Evolutionary conservation across 2,888 invertebrate species (phyloP).

Genomic region (Dicranocentrus wangi): DNA sequence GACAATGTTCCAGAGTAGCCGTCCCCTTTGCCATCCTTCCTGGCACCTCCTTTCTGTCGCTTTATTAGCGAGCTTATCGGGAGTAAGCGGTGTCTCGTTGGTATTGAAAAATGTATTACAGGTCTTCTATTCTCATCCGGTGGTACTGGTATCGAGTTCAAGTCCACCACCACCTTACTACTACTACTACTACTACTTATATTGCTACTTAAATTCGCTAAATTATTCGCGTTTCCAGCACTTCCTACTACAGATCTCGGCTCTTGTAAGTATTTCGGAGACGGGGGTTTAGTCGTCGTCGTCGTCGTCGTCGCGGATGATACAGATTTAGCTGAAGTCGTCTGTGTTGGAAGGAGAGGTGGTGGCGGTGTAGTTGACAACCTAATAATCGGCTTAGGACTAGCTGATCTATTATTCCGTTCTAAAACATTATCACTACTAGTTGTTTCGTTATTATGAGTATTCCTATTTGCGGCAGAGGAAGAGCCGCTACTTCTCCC

Average conservation of each 20-base stretch:
- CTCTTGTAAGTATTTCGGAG: background rate
- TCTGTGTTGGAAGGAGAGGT: too few relatives aligned
- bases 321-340: background rate
- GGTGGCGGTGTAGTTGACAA: conserved; percentile 30
- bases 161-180: conserved; percentile 51
- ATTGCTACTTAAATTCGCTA: conserved; percentile 1
- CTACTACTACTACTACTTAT: background rate
- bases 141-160: conserved; percentile 69
- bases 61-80: conserved; percentile 71
- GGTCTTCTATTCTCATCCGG: conserved; percentile 70
- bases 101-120: conserved; percentile 72
- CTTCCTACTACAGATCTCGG: background rate
- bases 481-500: background rate
- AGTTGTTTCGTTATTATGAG: conserved; percentile 19
- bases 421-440: conserved; percentile 17
- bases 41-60: conserved; percentile 69
- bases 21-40: conserved; percentile 64
- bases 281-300: background rate
- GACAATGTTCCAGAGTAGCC: conserved; percentile 54
- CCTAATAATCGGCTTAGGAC: conserved; percentile 30
- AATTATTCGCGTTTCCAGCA: background rate
- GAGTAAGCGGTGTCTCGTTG: conserved; percentile 70
- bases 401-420: conserved; percentile 26
- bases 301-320: background rate
- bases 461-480: conserved; percentile 6